These are phyloP conservation scores for Drosophila emarginata DNA, from an alignment of 2,888 invertebrate genomes.

Conservation along the genomic window DNA sequence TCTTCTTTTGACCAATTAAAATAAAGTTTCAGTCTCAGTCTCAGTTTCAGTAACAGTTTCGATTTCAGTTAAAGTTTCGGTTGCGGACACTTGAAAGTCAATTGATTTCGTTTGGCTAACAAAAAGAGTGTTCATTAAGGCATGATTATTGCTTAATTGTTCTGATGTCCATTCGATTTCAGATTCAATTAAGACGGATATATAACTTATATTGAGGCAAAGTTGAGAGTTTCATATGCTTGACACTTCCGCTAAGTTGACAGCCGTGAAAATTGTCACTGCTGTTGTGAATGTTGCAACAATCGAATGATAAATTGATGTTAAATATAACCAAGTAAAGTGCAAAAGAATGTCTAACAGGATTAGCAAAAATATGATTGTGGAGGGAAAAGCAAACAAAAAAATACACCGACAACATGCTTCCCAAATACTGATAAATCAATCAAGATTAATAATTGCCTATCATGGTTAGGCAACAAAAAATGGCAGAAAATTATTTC, in stretches of 20 bases:
- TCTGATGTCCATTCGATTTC: constrained; percentile 41
- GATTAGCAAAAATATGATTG: constrained; percentile 50
- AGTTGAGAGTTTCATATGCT: constrained; percentile 56
- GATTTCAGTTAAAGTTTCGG: constrained; percentile 21
- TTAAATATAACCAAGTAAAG: constrained; percentile 41
- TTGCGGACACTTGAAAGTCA: constrained; percentile 72
- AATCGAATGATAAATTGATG: constrained; percentile 66
- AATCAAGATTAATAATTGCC: constrained; percentile 75
- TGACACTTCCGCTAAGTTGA: constrained; percentile 79
- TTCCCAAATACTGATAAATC: constrained; percentile 61
- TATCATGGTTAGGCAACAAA: constrained; percentile 45
- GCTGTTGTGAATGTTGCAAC: constrained; percentile 66
- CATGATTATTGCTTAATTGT: constrained; percentile 76
- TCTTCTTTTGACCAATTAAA: constrained; percentile 68
- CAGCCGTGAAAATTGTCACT: constrained; percentile 74
- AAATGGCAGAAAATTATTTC: constrained; percentile 36
- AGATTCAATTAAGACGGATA: constrained; percentile 63
- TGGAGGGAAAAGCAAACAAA: constrained; percentile 3
- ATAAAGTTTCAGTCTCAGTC: constrained; percentile 28
- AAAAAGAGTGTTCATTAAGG: constrained; percentile 65
- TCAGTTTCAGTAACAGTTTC: constrained; percentile 13
- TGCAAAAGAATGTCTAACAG: constrained; percentile 75
- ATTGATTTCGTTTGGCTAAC: constrained; percentile 35
- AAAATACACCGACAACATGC: constrained; percentile 23
- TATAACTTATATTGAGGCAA: constrained; percentile 42